Evolutionary conservation across 2,797 vertebrate genomes (phyloP).

Genomic region (Enteromius paludinosus): DNA sequence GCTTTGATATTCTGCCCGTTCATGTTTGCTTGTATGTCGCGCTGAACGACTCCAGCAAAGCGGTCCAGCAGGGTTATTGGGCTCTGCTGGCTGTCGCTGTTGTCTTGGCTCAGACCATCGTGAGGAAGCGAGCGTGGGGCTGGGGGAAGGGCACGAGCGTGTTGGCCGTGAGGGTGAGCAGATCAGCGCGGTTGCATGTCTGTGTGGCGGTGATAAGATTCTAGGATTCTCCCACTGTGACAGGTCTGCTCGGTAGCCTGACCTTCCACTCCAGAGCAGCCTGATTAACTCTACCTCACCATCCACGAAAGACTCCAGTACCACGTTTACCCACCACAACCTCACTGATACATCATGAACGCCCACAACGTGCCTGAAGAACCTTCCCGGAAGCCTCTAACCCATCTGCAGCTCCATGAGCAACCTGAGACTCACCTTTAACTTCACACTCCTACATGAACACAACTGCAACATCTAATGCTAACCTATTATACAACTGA

Average conservation of each 20-base stretch:
- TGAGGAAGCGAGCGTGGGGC: slow-evolving; percentile 61
- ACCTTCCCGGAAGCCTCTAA: not conserved
- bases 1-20: slow-evolving; percentile 37
- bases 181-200: slow-evolving; percentile 83
- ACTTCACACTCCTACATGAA: not conserved
- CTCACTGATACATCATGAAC: not conserved
- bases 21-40: slow-evolving; percentile 39
- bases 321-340: slow-evolving; percentile 43
- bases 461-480: not conserved
- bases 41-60: slow-evolving; percentile 49
- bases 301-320: slow-evolving; percentile 64
- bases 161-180: slow-evolving; percentile 81
- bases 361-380: not conserved
- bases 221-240: slow-evolving; percentile 84
- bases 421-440: not conserved
- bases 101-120: slow-evolving; percentile 67
- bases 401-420: not conserved
- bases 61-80: slow-evolving; percentile 61
- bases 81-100: slow-evolving; percentile 73
- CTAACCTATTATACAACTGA: not conserved
- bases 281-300: slow-evolving; percentile 61
- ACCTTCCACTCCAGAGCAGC: slow-evolving; percentile 66
- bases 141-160: slow-evolving; percentile 77
- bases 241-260: slow-evolving; percentile 79
- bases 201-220: slow-evolving; percentile 84